Percentiles rank a stretch among this genome's conserved stretches.
Evolutionary conservation across 2,113 vertebrate species (phyloP).

Genomic region (Orcinus orca): DNA sequence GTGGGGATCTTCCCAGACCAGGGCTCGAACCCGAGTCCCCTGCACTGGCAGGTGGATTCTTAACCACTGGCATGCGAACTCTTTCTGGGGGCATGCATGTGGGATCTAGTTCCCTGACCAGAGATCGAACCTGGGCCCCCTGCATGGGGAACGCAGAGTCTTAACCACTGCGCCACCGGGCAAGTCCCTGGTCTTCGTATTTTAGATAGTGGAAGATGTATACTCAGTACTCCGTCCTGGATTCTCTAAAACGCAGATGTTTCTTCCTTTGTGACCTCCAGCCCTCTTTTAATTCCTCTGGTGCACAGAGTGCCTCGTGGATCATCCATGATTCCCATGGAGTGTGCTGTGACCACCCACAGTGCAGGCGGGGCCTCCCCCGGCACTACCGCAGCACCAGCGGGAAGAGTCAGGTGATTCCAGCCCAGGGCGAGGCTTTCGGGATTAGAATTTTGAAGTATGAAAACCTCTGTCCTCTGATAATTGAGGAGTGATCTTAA

Average conservation of each 20-base stretch:
- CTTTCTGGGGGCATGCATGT: too few species aligned
- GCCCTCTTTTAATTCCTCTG: neutral
- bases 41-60: too few species aligned
- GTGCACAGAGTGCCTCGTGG: fast-evolving
- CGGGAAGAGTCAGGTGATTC: neutral
- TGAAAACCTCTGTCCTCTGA: neutral
- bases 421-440: neutral
- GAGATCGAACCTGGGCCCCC: too few species aligned
- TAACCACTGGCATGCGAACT: too few species aligned
- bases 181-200: too few species aligned
- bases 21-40: too few species aligned
- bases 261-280: neutral
- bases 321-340: neutral
- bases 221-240: neutral
- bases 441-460: neutral
- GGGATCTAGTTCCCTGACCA: too few species aligned
- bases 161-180: too few species aligned
- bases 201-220: neutral
- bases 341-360: neutral
- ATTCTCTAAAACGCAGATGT: neutral
- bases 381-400: fast-evolving
- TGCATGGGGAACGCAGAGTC: too few species aligned
- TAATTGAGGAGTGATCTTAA: neutral
- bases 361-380: too few species aligned
- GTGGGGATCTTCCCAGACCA: too few species aligned